Evolutionary conservation across 2,888 invertebrate species (phyloP), one percentile per base, ranked within the genome.

Genomic region (Romanomermis culicivorax): DNA sequence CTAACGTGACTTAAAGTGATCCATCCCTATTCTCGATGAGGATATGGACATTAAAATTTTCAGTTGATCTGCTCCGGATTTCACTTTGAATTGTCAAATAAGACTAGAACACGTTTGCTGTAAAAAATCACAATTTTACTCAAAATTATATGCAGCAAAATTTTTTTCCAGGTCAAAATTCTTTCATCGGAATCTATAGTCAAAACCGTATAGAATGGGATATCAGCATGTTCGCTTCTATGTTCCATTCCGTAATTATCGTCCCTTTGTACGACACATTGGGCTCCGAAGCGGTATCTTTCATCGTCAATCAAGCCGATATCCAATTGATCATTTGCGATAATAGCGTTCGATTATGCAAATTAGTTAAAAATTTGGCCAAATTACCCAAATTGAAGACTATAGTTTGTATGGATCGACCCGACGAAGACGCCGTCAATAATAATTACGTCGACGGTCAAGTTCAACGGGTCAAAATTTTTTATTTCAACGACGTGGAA

Each of bases 121-220:
- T n/a, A n/a, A n/a, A n/a, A n/a, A n/a, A n/a, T n/a, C n/a, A n/a
- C n/a, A n/a, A n/a, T n/a, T n/a, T n/a, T n/a, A n/a, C n/a, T n/a
- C n/a, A n/a, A n/a, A n/a, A n/a, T n/a, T n/a, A n/a, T n/a, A n/a
- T n/a, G n/a, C n/a, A n/a, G n/a, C n/a, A n/a, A n/a, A n/a, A n/a
- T n/a, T n/a, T n/a, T n/a, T 7, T 55, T 30, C 20, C 36, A 57
- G 57, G 57, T 17, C 43, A 48, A 23, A 2, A 56, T 7, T 84
- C 83, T 52, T 79, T 83, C 69, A 77, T 93, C 63, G 91, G 91
- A 65, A 82, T 93, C 65, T 91, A 89, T 74, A 81, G 86, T 68
- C 84, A 85, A 73, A 91, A 91, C 74, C 85, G 85, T 68, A 85
- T 86, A 7, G 91, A 93, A 66, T 93, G 91, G 91, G 80, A 88